phyloP scores from a whole-genome alignment of 1,140 invertebrate species.

The Diploscapter pachys region DNA sequence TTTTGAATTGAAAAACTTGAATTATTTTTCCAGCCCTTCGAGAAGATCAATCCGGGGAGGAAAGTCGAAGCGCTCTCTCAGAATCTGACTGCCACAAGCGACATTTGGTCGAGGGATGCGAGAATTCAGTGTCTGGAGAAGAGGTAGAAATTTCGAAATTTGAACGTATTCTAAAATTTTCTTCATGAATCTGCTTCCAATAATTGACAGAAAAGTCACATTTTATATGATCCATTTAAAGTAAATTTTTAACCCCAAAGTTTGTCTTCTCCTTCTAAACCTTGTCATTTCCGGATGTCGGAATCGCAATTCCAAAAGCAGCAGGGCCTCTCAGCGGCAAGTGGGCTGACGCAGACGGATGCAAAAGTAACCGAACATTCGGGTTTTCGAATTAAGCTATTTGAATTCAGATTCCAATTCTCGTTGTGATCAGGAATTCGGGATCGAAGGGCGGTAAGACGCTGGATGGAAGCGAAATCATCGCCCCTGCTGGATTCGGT shows the following conservation, averaged over 20 bases:
- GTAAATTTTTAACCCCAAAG: too few relatives aligned
- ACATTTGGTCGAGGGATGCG: conserved; percentile 56
- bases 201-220: too few relatives aligned
- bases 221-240: too few relatives aligned
- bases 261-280: background rate
- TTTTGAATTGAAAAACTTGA: conserved; percentile 10
- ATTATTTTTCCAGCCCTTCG: background rate
- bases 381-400: too few relatives aligned
- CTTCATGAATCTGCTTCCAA: background rate
- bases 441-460: conserved; percentile 25
- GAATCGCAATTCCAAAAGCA: conserved; percentile 70
- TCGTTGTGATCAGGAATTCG: conserved; percentile 34
- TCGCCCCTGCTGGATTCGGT: conserved; percentile 35
- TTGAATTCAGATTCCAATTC: conserved; percentile 22
- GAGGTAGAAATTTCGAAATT: conserved; percentile 46
- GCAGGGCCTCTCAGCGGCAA: conserved; percentile 69
- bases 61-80: background rate
- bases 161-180: background rate
- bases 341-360: conserved; percentile 60
- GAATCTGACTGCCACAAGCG: background rate
- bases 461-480: conserved; percentile 30
- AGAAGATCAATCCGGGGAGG: background rate
- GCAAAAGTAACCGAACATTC: conserved; percentile 4
- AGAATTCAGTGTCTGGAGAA: conserved; percentile 66
- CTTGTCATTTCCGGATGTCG: conserved; percentile 60